Conservation (phyloP, 2,888 invertebrate genomes). For the Emmelina monodactyla region DNA sequence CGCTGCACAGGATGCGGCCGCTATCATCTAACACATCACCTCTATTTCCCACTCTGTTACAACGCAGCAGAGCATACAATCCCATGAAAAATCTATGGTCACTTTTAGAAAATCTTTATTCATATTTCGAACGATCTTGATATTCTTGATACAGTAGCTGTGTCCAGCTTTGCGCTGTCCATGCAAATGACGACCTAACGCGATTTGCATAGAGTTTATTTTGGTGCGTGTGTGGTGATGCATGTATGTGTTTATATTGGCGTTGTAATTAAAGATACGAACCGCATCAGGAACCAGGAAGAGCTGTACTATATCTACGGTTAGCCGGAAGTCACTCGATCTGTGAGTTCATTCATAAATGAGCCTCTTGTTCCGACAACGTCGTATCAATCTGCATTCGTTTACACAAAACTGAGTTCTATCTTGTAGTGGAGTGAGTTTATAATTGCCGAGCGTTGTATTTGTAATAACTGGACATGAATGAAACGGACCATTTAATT, state of each 20-base stretch:
- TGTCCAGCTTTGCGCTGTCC: too few species aligned
- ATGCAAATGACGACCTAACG: too few species aligned
- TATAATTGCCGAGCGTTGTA: constrained; percentile 27
- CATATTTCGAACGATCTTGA: constrained; percentile 47
- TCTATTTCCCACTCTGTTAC: constrained; percentile 29
- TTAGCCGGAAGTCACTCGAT: constrained; percentile 64
- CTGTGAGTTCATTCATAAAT: constrained; percentile 66
- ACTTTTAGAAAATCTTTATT: constrained; percentile 62
- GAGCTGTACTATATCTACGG: constrained; percentile 66
- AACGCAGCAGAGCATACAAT: constrained; percentile 31
- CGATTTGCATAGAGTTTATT: too few species aligned
- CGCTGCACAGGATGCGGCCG: constrained; percentile 52
- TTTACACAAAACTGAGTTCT: constrained; percentile 29
- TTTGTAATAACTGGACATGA: constrained; percentile 50
- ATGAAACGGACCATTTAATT: constrained; percentile 59
- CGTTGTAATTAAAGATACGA: constrained; percentile 60
- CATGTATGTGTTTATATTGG: too few species aligned
- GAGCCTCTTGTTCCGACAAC: constrained; percentile 26
- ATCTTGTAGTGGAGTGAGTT: constrained; percentile 29
- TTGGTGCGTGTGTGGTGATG: too few species aligned
- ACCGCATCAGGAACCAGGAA: constrained; percentile 65
- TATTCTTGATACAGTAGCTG: constrained; percentile 34
- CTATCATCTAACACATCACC: constrained; percentile 28
- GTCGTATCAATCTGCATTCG: background rate
- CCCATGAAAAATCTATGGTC: constrained; percentile 25